These are phyloP conservation scores for Masnerella sp. DNA, from an alignment of 2,888 invertebrate species.

Conservation along the genomic window DNA sequence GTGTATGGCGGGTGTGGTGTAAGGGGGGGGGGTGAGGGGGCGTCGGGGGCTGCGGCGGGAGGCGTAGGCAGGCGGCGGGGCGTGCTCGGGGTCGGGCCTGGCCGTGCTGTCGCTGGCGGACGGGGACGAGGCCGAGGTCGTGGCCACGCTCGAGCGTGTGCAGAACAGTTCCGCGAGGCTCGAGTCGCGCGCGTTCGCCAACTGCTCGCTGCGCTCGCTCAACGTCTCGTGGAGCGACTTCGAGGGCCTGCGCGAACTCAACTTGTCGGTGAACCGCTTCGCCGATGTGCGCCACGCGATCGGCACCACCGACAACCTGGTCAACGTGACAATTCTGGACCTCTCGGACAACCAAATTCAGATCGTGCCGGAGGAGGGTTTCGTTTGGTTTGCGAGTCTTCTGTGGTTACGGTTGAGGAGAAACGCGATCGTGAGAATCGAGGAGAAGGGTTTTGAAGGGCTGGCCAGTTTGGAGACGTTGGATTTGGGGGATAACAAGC, in stretches of 20 bases:
- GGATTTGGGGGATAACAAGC: constrained; percentile 84
- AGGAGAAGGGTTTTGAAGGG: constrained; percentile 81
- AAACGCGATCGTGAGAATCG: constrained; percentile 82
- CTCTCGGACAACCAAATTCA: constrained; percentile 81
- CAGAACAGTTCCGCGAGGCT: constrained; percentile 59
- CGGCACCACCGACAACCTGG: constrained; percentile 61
- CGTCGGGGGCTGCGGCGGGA: constrained; percentile 72
- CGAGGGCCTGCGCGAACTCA: constrained; percentile 65
- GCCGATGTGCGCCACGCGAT: constrained; percentile 61
- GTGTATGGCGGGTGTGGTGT: no score
- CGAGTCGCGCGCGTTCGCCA: constrained; percentile 64
- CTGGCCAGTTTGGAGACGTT: constrained; percentile 83
- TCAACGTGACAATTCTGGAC: constrained; percentile 80
- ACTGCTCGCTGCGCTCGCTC: constrained; percentile 68
- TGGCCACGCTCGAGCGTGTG: constrained; percentile 59
- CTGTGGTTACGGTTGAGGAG: constrained; percentile 84
- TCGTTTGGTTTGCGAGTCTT: constrained; percentile 80
- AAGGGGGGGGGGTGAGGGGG: constrained; percentile 67
- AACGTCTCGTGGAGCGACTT: constrained; percentile 67
- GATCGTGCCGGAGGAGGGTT: constrained; percentile 79
- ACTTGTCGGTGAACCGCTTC: constrained; percentile 70
- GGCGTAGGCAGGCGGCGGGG: constrained; percentile 73
- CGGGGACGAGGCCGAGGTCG: constrained; percentile 63
- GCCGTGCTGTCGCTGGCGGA: constrained; percentile 46
- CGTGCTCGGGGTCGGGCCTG: constrained; percentile 70